These are phyloP conservation scores for Kryptopterus vitreolus DNA, from an alignment of 2,797 vertebrate genomes.

Conservation along the genomic window DNA sequence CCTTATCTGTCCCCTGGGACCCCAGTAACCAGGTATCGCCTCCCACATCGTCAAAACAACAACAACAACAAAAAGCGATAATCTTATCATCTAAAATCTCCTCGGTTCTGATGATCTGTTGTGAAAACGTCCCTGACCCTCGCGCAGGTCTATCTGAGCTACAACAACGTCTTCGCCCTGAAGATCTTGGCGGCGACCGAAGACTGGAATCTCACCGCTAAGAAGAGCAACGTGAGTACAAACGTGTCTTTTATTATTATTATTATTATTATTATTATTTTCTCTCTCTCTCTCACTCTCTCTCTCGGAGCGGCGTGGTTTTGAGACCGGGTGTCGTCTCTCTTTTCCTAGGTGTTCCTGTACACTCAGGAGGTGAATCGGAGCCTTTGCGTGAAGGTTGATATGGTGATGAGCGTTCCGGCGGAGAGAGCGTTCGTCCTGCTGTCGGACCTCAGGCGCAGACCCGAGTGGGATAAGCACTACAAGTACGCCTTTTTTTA, in stretches of 20 bases:
- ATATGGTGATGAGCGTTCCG: constrained; percentile 73
- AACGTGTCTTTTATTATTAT: background rate
- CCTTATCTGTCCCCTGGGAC: constrained; percentile 90
- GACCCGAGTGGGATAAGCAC: constrained; percentile 83
- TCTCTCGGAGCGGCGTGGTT: background rate
- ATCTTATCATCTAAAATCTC: no score
- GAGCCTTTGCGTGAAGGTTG: constrained; percentile 83
- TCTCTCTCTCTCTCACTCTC: no score
- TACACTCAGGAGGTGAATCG: constrained; percentile 87
- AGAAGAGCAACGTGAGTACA: constrained; percentile 79
- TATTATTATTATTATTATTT: no score
- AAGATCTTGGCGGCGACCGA: constrained; percentile 83
- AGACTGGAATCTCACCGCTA: constrained; percentile 82
- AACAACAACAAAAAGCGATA: background rate
- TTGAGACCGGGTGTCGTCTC: background rate
- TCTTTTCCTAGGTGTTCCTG: constrained; percentile 76
- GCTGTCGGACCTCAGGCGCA: constrained; percentile 81
- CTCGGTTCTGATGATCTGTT: constrained; percentile 15
- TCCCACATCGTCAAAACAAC: background rate
- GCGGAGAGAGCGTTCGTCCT: constrained; percentile 78
- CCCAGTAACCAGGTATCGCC: constrained; percentile 87
- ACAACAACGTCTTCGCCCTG: constrained; percentile 90
- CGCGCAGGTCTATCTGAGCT: constrained; percentile 90
- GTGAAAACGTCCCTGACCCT: background rate
- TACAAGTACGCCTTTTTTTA: constrained; percentile 72